These are phyloP conservation scores for Crioceris asparagi DNA, from an alignment of 2,888 invertebrate species.

Conservation along the genomic window DNA sequence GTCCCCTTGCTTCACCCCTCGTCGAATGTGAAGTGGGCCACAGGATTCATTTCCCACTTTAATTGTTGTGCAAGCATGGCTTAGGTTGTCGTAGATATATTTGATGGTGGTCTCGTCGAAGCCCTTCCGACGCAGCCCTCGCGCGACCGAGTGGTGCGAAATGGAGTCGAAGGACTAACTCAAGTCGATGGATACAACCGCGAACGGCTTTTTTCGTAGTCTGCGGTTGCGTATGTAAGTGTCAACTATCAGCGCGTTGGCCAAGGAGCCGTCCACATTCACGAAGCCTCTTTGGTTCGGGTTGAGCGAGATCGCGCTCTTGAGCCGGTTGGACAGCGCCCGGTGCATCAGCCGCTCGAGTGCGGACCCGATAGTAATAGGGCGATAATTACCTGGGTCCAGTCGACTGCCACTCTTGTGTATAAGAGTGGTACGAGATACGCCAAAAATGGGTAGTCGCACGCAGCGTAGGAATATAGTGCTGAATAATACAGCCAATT, in stretches of 20 bases:
- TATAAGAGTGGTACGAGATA: neutral
- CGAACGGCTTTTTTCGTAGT: neutral
- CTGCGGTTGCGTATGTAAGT: conserved; percentile 10
- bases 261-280: conserved; percentile 30
- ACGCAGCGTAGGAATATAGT: conserved; percentile 2
- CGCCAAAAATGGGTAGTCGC: neutral
- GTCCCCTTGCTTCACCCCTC: conserved; percentile 36
- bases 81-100: conserved; percentile 3
- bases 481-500: neutral
- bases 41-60: conserved; percentile 8
- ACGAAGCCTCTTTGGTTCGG: conserved; percentile 25
- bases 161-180: conserved; percentile 20
- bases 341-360: conserved; percentile 22
- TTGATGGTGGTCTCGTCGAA: conserved; percentile 3
- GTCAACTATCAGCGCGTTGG: conserved; percentile 27
- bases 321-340: conserved; percentile 15
- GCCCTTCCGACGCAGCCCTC: conserved; percentile 13
- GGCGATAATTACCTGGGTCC: conserved; percentile 22
- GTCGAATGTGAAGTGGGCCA: conserved; percentile 12
- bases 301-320: conserved; percentile 8
- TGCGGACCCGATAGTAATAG: conserved; percentile 24
- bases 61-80: conserved; percentile 9
- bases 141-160: conserved; percentile 12
- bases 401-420: neutral
- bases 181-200: conserved; percentile 15